A percentile compares a stretch with the other conserved stretches of the same genome.
Evolutionary conservation across 64 coral and sea anemone genomes (phyloP).

Genomic region (Cladopsammia gracilis): DNA sequence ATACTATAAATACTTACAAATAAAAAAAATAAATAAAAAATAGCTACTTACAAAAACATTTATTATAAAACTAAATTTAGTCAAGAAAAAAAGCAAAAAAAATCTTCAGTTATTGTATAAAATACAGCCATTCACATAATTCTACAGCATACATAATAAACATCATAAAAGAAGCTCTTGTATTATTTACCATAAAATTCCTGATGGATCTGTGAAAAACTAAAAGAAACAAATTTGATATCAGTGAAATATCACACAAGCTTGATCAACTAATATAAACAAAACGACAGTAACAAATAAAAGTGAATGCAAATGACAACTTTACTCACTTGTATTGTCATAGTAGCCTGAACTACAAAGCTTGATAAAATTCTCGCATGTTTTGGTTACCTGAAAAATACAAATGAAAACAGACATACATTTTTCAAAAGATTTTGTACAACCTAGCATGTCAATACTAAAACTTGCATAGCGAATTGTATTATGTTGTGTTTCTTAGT

Average conservation of each 20-base stretch:
- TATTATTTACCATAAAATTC: slow-evolving; percentile 92
- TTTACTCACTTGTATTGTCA: slow-evolving; percentile 84
- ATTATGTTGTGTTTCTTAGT: no score
- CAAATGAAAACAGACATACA: background rate
- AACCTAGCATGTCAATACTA: no score
- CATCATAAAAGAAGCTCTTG: background rate
- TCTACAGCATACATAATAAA: background rate
- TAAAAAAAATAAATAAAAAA: no score
- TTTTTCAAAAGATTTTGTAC: background rate
- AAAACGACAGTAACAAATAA: background rate
- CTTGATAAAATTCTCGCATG: slow-evolving; percentile 98
- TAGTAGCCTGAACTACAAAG: slow-evolving; percentile 91
- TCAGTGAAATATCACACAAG: background rate
- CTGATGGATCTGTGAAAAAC: slow-evolving; percentile 98
- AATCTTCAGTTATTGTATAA: no score
- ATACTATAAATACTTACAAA: no score
- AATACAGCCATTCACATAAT: no score
- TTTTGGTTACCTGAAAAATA: slow-evolving; percentile 89
- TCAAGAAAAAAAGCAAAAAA: no score
- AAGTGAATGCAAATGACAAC: background rate
- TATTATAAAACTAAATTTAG: no score
- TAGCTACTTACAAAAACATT: no score
- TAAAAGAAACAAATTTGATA: slow-evolving; percentile 46
- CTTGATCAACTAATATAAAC: no score
- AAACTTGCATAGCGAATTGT: no score